Conservation (phyloP, 2,888 invertebrate species). For the Monoplex corrugatus region DNA sequence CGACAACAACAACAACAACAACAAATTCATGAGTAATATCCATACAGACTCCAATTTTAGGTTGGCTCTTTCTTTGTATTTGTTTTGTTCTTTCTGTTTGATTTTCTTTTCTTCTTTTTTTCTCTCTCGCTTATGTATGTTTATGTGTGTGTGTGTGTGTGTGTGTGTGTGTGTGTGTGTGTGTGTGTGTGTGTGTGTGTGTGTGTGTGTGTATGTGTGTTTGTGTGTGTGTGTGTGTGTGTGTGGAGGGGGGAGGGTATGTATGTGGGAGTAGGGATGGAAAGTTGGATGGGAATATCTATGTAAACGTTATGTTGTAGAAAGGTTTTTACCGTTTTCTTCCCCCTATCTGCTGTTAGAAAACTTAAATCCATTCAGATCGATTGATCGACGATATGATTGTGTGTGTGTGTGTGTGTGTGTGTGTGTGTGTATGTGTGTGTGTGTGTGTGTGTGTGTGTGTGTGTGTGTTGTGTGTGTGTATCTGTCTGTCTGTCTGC, state of each 20-base stretch:
- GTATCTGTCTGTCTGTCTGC: too few relatives aligned
- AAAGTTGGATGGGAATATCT: neutral
- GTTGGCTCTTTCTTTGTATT: too few relatives aligned
- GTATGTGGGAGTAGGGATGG: neutral
- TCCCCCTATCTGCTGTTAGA: too few relatives aligned
- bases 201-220: slow-evolving; percentile 8
- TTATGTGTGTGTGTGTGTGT: neutral
- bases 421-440: neutral
- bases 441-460: slow-evolving; percentile 13
- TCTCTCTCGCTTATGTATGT: neutral
- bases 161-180: neutral
- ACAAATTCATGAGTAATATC: too few relatives aligned
- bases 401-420: slow-evolving; percentile 23
- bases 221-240: slow-evolving; percentile 15
- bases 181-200: slow-evolving; percentile 28
- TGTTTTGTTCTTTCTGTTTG: neutral
- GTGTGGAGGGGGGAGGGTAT: neutral
- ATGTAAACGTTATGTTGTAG: too few relatives aligned
- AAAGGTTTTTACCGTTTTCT: too few relatives aligned
- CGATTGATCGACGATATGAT: neutral
- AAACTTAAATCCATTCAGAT: too few relatives aligned
- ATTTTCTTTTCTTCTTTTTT: neutral
- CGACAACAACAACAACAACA: too few relatives aligned
- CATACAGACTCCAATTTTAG: too few relatives aligned
- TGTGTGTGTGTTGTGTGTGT: slow-evolving; percentile 13